These are phyloP conservation scores for Automeris io DNA, from an alignment of 2,888 invertebrate species.

Conservation along the genomic window DNA sequence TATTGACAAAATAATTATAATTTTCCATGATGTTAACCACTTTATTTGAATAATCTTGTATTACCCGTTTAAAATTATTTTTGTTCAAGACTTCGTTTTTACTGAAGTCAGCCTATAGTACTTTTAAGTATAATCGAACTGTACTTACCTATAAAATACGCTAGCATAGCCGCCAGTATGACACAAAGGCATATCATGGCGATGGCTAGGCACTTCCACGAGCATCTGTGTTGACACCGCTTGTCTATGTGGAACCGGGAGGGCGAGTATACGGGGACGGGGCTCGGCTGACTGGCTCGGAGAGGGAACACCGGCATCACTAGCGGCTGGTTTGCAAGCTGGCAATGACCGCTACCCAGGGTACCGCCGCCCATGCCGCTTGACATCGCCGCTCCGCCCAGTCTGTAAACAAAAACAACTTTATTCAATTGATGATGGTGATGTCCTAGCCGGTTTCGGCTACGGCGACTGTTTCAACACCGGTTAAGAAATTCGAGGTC, in stretches of 20 bases:
- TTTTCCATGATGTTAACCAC: too few species aligned
- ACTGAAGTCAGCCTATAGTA: not conserved
- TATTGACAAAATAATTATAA: too few species aligned
- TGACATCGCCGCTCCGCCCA: slow-evolving; percentile 74
- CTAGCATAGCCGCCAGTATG: slow-evolving; percentile 93
- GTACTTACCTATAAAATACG: slow-evolving; percentile 95
- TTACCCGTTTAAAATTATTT: too few species aligned
- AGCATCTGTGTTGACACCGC: slow-evolving; percentile 94
- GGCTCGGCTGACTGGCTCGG: slow-evolving; percentile 89
- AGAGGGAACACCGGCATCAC: slow-evolving; percentile 94
- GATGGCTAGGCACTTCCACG: slow-evolving; percentile 97
- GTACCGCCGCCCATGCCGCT: slow-evolving; percentile 80
- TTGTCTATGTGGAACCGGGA: slow-evolving; percentile 97
- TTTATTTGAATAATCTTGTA: too few species aligned
- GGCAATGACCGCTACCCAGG: slow-evolving; percentile 80
- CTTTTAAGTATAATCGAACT: not conserved
- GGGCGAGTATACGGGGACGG: slow-evolving; percentile 85
- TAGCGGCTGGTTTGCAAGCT: slow-evolving; percentile 84
- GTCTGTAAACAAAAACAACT: slow-evolving; percentile 42
- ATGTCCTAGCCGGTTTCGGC: too few species aligned
- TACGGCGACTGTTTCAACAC: too few species aligned
- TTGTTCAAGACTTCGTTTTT: not conserved
- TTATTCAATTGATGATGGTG: too few species aligned
- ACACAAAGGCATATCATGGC: slow-evolving; percentile 93
- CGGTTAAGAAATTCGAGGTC: too few species aligned